A percentile compares a stretch with the other conserved stretches of the same genome.
These are phyloP conservation scores for Aleiodes alternator DNA, from an alignment of 2,888 invertebrate genomes.

Conservation along the genomic window DNA sequence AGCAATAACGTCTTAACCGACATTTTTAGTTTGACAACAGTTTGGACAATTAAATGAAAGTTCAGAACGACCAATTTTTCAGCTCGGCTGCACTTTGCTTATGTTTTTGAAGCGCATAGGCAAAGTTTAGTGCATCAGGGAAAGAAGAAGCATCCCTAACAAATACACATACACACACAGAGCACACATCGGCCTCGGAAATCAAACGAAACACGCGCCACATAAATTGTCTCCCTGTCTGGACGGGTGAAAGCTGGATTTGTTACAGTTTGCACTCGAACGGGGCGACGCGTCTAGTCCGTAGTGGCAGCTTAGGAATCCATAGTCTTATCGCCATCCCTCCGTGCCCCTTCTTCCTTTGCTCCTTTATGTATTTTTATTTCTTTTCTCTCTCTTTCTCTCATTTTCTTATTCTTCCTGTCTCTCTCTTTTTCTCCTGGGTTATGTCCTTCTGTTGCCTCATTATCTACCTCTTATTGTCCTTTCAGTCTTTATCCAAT, in stretches of 20 bases:
- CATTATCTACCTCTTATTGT: slow-evolving; percentile 53
- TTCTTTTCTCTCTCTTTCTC: slow-evolving; percentile 50
- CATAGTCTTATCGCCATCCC: slow-evolving; percentile 51
- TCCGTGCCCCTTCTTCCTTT: slow-evolving; percentile 45
- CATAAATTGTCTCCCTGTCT: slow-evolving; percentile 75
- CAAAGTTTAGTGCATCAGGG: slow-evolving; percentile 12
- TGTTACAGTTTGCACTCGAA: slow-evolving; percentile 74
- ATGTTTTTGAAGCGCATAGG: neutral
- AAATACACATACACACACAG: slow-evolving; percentile 45
- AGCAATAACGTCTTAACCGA: too few species aligned
- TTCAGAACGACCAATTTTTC: neutral
- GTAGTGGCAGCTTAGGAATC: slow-evolving; percentile 53
- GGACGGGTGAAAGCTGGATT: slow-evolving; percentile 75
- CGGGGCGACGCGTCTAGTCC: slow-evolving; percentile 67
- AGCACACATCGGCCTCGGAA: slow-evolving; percentile 63
- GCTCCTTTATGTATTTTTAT: slow-evolving; percentile 40
- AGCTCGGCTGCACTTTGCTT: neutral
- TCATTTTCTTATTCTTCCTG: slow-evolving; percentile 53
- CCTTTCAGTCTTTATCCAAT: slow-evolving; percentile 42
- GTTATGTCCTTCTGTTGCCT: slow-evolving; percentile 43
- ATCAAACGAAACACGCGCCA: slow-evolving; percentile 73
- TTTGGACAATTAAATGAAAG: too few species aligned
- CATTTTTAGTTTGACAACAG: too few species aligned
- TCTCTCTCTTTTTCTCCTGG: slow-evolving; percentile 37
- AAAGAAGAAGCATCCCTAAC: slow-evolving; percentile 54